Conservation (phyloP, 2,888 invertebrate genomes). For the Cabera pusaria region DNA sequence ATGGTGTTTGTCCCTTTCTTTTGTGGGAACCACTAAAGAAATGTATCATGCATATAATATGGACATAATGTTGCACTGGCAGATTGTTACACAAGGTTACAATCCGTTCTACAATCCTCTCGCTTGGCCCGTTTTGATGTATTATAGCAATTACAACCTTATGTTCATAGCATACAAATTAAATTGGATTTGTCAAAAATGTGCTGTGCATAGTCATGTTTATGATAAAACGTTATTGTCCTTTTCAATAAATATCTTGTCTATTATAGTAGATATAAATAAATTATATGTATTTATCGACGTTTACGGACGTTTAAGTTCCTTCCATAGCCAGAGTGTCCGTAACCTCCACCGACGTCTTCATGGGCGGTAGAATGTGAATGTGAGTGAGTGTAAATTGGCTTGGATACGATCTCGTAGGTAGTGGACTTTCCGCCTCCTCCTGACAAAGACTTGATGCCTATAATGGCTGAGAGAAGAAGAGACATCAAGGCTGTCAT, state of each 20-base stretch:
- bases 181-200: too few relatives aligned
- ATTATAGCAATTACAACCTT: too few relatives aligned
- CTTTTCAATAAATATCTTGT: constrained; percentile 1
- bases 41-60: too few relatives aligned
- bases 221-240: too few relatives aligned
- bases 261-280: constrained; percentile 8
- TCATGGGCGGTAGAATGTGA: constrained; percentile 84
- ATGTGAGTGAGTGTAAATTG: constrained; percentile 87
- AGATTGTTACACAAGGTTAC: too few relatives aligned
- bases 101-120: too few relatives aligned
- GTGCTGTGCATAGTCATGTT: too few relatives aligned
- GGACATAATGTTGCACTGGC: too few relatives aligned
- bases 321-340: constrained; percentile 81
- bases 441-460: constrained; percentile 87
- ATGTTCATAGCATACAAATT: too few relatives aligned
- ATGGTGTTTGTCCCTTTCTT: too few relatives aligned
- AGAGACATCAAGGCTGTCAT: constrained; percentile 92
- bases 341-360: constrained; percentile 76
- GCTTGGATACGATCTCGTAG: constrained; percentile 93
- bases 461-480: constrained; percentile 89
- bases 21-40: too few relatives aligned
- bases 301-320: constrained; percentile 60
- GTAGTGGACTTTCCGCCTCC: constrained; percentile 89
- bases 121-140: too few relatives aligned
- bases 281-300: constrained; percentile 4